Conservation (phyloP, 2,797 vertebrate genomes). For the Pterois miles region DNA sequence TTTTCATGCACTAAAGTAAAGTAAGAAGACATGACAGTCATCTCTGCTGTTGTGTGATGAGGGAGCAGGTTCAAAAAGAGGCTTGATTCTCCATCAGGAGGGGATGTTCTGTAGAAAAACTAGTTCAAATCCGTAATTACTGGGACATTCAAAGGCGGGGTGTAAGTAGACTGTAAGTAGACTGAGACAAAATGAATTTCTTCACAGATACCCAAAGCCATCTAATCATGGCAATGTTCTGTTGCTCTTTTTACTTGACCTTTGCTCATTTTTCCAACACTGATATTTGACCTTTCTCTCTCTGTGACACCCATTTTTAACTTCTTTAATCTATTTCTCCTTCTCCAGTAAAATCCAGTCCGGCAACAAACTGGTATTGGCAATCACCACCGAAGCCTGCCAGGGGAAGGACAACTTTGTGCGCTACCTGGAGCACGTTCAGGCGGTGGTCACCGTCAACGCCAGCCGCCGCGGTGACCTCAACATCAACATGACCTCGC, state of each 20-base stretch:
- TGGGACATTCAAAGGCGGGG: background rate
- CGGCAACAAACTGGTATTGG: slow-evolving; percentile 89
- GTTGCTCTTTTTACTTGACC: background rate
- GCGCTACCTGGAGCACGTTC: slow-evolving; percentile 97
- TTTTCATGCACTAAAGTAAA: slow-evolving; percentile 18
- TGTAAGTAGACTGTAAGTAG: background rate
- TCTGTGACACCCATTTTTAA: background rate
- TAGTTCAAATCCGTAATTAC: slow-evolving; percentile 47
- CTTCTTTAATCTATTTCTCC: slow-evolving; percentile 11
- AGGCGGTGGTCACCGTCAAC: slow-evolving; percentile 96
- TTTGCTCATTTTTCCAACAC: background rate
- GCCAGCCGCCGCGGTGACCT: slow-evolving; percentile 93
- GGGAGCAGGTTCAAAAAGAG: slow-evolving; percentile 8
- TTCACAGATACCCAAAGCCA: background rate
- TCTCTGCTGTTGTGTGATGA: slow-evolving; percentile 23
- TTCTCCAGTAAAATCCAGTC: slow-evolving; percentile 91
- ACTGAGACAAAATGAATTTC: background rate
- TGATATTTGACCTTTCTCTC: background rate
- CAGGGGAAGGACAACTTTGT: slow-evolving; percentile 97
- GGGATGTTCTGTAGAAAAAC: slow-evolving; percentile 33
- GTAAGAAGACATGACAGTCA: slow-evolving; percentile 20
- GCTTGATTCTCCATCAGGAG: slow-evolving; percentile 23
- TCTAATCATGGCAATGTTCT: background rate
- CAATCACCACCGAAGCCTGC: slow-evolving; percentile 90
- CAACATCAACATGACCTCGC: slow-evolving; percentile 98